Evolutionary conservation across 23 tunicate genomes (phyloP), one percentile per base, ranked within the genome.

Genomic region (Ascidia mentula): DNA sequence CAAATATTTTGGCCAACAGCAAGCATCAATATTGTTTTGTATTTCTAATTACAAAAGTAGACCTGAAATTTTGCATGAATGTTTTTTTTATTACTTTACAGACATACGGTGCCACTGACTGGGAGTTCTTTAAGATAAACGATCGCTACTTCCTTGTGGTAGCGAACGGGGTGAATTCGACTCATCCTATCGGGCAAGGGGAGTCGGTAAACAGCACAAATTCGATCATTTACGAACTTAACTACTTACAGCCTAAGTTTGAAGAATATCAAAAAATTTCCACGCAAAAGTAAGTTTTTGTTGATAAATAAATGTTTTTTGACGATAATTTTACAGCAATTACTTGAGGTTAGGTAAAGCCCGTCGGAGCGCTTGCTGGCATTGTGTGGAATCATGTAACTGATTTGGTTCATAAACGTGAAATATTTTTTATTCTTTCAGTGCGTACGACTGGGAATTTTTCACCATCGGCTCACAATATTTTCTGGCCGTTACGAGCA

Each of bases 41-140:
- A n/a, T n/a, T n/a, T n/a, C n/a, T n/a, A n/a, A n/a, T n/a, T n/a
- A n/a, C n/a, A n/a, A n/a, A n/a, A n/a, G n/a, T n/a, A n/a, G n/a
- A n/a, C n/a, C n/a, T n/a, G n/a, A n/a, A n/a, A n/a, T n/a, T n/a
- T n/a, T n/a, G n/a, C n/a, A n/a, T n/a, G n/a, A n/a, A n/a, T n/a
- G n/a, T n/a, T n/a, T n/a, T n/a, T n/a, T n/a, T n/a, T n/a, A n/a
- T n/a, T n/a, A n/a, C 24, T 53, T 80, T 87, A 36, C 84, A 93
- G 98, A 93, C 98, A 34, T 42, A 53, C 24, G 95, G 99, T 0
- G 95, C 89, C 15, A 53, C 89, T 17, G 99, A 96, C 46, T 90
- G 96, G 96, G 97, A 96, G 75, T 87, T 65, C 73, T 96, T 96
- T 65, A 69, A 79, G 53, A 84, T 96, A 32, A 53, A 77, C 30